Percentiles rank a stretch among this genome's conserved stretches.
These are phyloP conservation scores for Pocillopora meandrina DNA, from an alignment of 92 coral and sea anemone species.

Conservation along the genomic window DNA sequence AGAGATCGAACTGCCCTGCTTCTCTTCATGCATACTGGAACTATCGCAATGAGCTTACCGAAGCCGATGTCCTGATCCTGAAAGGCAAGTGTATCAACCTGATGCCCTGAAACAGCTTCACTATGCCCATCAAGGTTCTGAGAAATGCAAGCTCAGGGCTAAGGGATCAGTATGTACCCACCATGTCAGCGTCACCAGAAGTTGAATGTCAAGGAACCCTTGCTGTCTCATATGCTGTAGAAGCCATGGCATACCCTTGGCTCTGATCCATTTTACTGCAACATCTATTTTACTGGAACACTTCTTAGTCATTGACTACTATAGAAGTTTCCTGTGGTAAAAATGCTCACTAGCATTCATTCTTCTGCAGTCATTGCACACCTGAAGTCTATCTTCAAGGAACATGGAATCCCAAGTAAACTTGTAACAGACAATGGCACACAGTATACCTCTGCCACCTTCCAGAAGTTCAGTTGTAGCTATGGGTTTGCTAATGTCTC, in stretches of 20 bases:
- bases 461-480: conserved; percentile 59
- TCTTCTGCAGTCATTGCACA: conserved; percentile 54
- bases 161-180: conserved; percentile 65
- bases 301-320: conserved; percentile 57
- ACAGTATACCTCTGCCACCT: conserved; percentile 66
- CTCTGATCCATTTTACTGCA: conserved; percentile 62
- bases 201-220: conserved; percentile 55
- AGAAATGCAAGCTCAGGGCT: conserved; percentile 63
- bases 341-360: conserved; percentile 48
- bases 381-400: conserved; percentile 61
- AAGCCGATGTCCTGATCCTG: conserved; percentile 52
- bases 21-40: conserved; percentile 59
- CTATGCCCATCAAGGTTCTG: conserved; percentile 56
- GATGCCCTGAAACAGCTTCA: conserved; percentile 52
- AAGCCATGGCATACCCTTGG: conserved; percentile 61
- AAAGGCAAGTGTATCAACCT: conserved; percentile 46
- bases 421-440: conserved; percentile 49
- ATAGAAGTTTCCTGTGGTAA: conserved; percentile 68
- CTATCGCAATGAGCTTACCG: conserved; percentile 53
- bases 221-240: conserved; percentile 52
- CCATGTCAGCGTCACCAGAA: conserved; percentile 58
- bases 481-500: conserved; percentile 61
- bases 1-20: conserved; percentile 64
- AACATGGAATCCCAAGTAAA: conserved; percentile 62
- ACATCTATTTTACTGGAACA: conserved; percentile 47